Base-by-base conservation (phyloP, 2,113 vertebrate genomes). In the Nothobranchius kuhntae region DNA sequence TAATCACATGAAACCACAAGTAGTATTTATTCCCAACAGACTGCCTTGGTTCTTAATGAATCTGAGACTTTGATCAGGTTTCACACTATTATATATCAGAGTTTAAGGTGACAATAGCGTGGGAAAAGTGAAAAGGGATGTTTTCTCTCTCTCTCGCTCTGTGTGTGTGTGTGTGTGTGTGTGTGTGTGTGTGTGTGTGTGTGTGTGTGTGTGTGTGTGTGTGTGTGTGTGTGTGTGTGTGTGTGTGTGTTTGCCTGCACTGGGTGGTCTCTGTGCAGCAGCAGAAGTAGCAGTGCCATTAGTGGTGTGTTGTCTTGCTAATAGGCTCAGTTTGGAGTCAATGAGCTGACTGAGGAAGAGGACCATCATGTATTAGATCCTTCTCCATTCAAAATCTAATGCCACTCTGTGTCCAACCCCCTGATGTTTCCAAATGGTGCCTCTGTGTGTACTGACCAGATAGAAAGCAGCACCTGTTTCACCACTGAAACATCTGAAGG, bases 311-410 rank as follows among this genome's bases (percentile, higher is more conserved):
- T 94, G 91, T 93, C 80, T 93, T 93, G 92, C 89, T 93, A 93
- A 93, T 93, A 89, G 86, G 86, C 90, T 91, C 90, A 81, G 90
- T 91, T 90, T 90, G 89, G 77, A 87, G 88, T 91, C 87, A 91
- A 90, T 90, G 84, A 87, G 74, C 83, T 78, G 81, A 75, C 61
- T 77, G 81, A 91, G 92, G 92, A 92, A 93, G 88, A 91, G 84
- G 83, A 86, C 88, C 89, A 91, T 93, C 85, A 87, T 90, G 89
- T 83, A 86, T 89, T 86, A 87, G 89, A 88, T 90, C 89, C 81
- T 86, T 87, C 77, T 90, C 91, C 79, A 93, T 93, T 93, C 91
- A 92, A 89, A 93, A 90, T 91, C 89, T 92, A 92, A 93, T 92
- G 84, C 72, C 83, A 84, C 56, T 63, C 73, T 83, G 75, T 59